phyloP scores from a whole-genome alignment of 2,797 vertebrate species.

The Poliocrania exsul region DNA sequence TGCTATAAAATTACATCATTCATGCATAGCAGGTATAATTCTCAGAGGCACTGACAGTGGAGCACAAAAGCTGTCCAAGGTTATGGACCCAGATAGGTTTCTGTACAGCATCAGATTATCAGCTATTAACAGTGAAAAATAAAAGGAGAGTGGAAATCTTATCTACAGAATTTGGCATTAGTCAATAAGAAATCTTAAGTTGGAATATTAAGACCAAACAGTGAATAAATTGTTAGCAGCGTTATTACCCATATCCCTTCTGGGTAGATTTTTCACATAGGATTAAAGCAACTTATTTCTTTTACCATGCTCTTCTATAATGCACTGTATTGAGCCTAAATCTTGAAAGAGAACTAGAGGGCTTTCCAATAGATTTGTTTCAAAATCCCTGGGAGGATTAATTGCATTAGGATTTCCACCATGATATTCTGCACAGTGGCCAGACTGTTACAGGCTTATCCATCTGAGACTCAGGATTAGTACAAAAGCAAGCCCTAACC shows the following conservation, averaged over 20 bases:
- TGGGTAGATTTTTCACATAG: background rate
- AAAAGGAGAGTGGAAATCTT: background rate
- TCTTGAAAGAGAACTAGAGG: background rate
- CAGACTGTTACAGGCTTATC: background rate
- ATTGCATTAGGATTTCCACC: background rate
- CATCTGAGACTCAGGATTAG: background rate
- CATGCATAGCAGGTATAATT: conserved; percentile 44
- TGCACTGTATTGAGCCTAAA: background rate
- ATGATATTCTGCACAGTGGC: background rate
- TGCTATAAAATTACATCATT: conserved; percentile 56
- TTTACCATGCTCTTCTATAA: background rate
- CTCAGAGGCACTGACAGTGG: conserved; percentile 26
- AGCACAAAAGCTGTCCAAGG: background rate
- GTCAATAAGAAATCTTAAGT: background rate
- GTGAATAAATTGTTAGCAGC: background rate
- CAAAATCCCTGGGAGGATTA: background rate
- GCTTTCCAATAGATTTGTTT: background rate
- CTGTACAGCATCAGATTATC: background rate
- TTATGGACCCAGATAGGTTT: background rate
- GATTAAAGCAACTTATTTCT: background rate
- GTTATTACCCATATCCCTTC: background rate
- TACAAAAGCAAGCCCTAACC: background rate
- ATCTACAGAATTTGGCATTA: background rate
- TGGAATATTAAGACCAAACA: background rate
- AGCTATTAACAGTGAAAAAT: conserved; percentile 11